phyloP scores from a whole-genome alignment of 2,797 vertebrate species.

The Urosaurus nigricauda region DNA sequence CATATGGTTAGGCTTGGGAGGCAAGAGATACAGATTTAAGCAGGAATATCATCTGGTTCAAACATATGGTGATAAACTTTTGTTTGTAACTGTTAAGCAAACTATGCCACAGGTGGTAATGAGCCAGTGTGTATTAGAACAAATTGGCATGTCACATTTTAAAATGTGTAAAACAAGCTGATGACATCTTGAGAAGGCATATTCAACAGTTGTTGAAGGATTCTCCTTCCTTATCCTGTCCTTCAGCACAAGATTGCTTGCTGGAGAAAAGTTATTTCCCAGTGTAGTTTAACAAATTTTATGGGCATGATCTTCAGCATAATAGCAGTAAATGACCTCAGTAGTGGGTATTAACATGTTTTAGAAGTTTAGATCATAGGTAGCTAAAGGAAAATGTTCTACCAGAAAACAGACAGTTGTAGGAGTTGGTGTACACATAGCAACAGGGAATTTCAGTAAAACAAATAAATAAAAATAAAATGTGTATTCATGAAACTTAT shows the following conservation, averaged over 20 bases:
- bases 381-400: not conserved
- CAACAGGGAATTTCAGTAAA: not conserved
- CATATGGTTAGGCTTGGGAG: not conserved
- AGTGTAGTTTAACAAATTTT: slow-evolving; percentile 7
- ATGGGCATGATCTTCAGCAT: not conserved
- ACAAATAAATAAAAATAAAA: no score
- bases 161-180: slow-evolving; percentile 17
- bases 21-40: not conserved
- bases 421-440: not conserved
- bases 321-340: not conserved
- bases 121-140: slow-evolving; percentile 13
- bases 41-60: slow-evolving; percentile 20
- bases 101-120: slow-evolving; percentile 32
- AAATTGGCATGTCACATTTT: not conserved
- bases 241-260: not conserved
- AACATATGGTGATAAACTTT: slow-evolving; percentile 30
- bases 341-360: not conserved
- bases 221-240: not conserved
- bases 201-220: not conserved
- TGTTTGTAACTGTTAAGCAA: slow-evolving; percentile 15
- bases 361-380: not conserved
- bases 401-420: not conserved
- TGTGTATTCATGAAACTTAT: no score
- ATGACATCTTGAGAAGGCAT: not conserved
- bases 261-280: not conserved